These are phyloP conservation scores for Pristionchus mayeri DNA, from an alignment of 2,888 invertebrate genomes.

Conservation along the genomic window DNA sequence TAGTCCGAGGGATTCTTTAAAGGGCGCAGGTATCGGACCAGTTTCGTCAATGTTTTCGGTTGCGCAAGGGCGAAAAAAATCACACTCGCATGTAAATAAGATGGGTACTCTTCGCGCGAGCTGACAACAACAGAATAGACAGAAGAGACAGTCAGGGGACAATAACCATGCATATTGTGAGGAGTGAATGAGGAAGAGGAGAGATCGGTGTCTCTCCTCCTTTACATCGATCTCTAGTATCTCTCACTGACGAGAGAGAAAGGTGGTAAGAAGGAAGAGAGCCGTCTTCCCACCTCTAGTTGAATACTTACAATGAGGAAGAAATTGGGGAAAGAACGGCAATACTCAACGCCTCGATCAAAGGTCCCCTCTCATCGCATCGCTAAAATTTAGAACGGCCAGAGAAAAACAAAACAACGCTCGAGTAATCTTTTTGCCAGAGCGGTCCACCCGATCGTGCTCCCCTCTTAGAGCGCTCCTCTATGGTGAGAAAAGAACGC, in stretches of 20 bases:
- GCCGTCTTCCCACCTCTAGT: no score
- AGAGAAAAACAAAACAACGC: background rate
- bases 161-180: constrained; percentile 39
- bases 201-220: background rate
- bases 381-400: background rate
- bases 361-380: no score
- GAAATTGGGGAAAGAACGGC: background rate
- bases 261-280: background rate
- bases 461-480: background rate
- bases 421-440: constrained; percentile 3
- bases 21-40: no score
- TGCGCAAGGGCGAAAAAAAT: background rate
- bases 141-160: background rate
- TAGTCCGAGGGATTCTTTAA: no score
- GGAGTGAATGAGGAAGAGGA: background rate
- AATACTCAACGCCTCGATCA: no score
- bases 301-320: no score
- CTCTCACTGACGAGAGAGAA: background rate
- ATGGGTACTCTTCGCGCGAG: background rate
- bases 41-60: no score
- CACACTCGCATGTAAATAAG: background rate
- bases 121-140: constrained; percentile 4
- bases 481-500: constrained; percentile 28
- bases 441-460: background rate
- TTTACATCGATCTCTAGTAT: background rate